Percentiles rank a stretch among this genome's conserved stretches.
phyloP scores from a whole-genome alignment of 2,797 vertebrate species.

The Falco peregrinus region DNA sequence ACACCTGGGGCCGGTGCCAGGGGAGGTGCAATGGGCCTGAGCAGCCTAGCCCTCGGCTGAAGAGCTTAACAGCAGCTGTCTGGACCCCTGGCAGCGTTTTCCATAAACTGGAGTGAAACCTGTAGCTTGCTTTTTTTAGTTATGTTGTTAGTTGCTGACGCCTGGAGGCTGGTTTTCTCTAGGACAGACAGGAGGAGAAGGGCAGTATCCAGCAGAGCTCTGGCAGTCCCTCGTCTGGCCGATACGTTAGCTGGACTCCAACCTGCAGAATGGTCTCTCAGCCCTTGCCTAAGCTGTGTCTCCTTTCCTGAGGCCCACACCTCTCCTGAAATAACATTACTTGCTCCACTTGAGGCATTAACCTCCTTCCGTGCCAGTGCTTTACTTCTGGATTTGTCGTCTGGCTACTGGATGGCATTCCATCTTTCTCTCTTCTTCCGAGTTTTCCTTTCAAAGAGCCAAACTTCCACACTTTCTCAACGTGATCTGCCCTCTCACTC shows the following conservation, averaged over 20 bases:
- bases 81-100: neutral
- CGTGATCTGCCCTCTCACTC: rapidly evolving
- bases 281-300: neutral
- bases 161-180: neutral
- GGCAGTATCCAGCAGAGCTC: neutral
- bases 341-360: neutral
- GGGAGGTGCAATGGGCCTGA: neutral
- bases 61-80: neutral
- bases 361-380: neutral
- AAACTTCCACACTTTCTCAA: neutral
- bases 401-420: neutral
- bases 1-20: neutral
- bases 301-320: neutral
- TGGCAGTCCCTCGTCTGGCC: neutral
- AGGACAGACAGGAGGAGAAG: neutral
- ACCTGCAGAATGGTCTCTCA: neutral
- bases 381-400: neutral
- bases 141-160: neutral
- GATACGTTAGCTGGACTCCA: neutral
- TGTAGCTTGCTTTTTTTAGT: neutral
- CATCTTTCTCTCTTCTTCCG: neutral
- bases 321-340: neutral
- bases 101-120: neutral
- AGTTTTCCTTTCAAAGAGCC: neutral
- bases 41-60: neutral